A percentile compares a stretch with the other conserved stretches of the same genome.
phyloP scores from a whole-genome alignment of 1,140 invertebrate genomes.

The Drosophila lini region DNA sequence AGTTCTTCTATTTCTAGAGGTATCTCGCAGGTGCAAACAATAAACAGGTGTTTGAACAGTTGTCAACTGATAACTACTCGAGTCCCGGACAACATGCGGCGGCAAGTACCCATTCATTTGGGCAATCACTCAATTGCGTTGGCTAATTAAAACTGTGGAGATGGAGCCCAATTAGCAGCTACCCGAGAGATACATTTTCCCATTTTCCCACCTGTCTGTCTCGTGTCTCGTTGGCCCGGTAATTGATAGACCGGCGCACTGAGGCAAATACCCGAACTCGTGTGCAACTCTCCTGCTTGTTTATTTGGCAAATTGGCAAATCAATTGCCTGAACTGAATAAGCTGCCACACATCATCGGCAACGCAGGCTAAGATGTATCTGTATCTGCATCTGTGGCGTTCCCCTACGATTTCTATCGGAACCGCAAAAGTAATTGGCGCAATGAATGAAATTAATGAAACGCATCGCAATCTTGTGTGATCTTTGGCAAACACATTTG shows the following conservation, averaged over 20 bases:
- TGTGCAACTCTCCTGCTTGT: constrained; percentile 40
- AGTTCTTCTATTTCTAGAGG: background rate
- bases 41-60: constrained; percentile 32
- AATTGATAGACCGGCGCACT: constrained; percentile 46
- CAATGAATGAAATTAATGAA: constrained; percentile 61
- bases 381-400: constrained; percentile 13
- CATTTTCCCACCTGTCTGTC: constrained; percentile 24
- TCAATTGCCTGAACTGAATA: constrained; percentile 62
- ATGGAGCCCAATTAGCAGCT: constrained; percentile 40
- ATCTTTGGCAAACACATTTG: constrained; percentile 55
- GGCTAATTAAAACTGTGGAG: constrained; percentile 46
- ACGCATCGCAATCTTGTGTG: constrained; percentile 49
- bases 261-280: constrained; percentile 41
- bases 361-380: constrained; percentile 26
- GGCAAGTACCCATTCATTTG: constrained; percentile 32
- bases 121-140: constrained; percentile 31
- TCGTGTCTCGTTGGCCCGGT: constrained; percentile 15
- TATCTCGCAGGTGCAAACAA: constrained; percentile 10
- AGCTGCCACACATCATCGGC: constrained; percentile 36
- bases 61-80: constrained; percentile 38
- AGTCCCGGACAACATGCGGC: background rate
- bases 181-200: constrained; percentile 28
- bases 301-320: constrained; percentile 69
- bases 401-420: constrained; percentile 3
- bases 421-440: constrained; percentile 60